Percentiles rank a stretch among this genome's conserved stretches.
Conservation (phyloP, 2,113 vertebrate genomes). For the Pantherophis guttatus region DNA sequence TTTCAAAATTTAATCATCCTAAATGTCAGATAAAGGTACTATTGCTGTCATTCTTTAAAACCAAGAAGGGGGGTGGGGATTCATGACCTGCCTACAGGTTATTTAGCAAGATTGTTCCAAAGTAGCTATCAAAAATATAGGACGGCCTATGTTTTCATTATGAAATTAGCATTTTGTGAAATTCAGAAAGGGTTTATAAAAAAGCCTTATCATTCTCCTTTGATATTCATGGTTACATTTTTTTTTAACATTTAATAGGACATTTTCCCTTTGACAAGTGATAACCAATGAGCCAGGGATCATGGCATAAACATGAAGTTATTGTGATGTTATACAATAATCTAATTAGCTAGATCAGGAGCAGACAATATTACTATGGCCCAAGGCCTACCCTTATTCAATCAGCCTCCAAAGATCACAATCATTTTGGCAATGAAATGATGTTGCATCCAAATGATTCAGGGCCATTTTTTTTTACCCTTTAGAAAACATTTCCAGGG, state of each 20-base stretch:
- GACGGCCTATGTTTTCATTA: slow-evolving; percentile 39
- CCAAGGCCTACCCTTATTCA: background rate
- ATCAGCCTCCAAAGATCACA: background rate
- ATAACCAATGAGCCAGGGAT: background rate
- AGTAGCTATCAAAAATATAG: slow-evolving; percentile 67
- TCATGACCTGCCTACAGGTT: slow-evolving; percentile 67
- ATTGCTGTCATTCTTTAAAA: slow-evolving; percentile 87
- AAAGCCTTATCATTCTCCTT: background rate
- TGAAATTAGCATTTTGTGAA: background rate
- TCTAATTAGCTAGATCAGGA: background rate
- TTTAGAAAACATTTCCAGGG: background rate
- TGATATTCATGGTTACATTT: background rate
- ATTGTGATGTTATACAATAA: background rate
- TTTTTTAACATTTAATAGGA: background rate
- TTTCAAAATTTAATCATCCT: slow-evolving; percentile 87
- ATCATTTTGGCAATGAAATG: background rate
- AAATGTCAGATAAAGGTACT: slow-evolving; percentile 81
- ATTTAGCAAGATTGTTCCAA: slow-evolving; percentile 70
- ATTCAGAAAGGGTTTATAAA: background rate
- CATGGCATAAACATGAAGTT: background rate
- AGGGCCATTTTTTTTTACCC: background rate
- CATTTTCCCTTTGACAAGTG: background rate
- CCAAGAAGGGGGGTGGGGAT: slow-evolving; percentile 18
- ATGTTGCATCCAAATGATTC: background rate
- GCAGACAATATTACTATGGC: background rate